phyloP scores from a whole-genome alignment of 2,113 vertebrate species.

The Myocastor coypus region DNA sequence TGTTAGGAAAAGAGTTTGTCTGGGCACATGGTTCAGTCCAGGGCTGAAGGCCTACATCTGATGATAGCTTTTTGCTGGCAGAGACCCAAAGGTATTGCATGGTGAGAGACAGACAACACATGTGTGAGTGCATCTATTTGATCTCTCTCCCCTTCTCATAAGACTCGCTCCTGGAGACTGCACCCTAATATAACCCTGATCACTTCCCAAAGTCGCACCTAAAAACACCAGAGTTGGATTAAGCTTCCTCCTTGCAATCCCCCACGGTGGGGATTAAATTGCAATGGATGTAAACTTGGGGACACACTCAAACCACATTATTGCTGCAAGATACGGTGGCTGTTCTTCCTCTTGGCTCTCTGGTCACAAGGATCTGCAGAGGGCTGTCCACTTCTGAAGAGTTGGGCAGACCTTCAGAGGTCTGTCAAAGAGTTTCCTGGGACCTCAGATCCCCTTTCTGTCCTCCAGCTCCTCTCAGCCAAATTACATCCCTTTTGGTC shows the following conservation, averaged over 20 bases:
- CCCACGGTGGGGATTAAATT: neutral
- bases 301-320: neutral
- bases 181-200: neutral
- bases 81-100: neutral
- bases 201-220: neutral
- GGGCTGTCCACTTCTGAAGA: neutral
- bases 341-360: neutral
- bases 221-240: neutral
- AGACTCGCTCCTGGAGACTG: neutral
- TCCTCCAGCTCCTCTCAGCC: neutral
- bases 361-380: neutral
- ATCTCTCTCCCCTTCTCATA: neutral
- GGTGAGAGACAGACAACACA: neutral
- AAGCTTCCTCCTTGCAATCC: neutral
- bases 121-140: neutral
- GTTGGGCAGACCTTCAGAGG: too few relatives aligned
- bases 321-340: neutral
- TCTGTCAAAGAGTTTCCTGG: neutral
- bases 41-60: neutral
- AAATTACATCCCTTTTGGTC: neutral
- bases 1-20: neutral
- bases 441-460: neutral
- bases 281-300: neutral
- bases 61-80: neutral
- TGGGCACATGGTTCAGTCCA: neutral